Evolutionary conservation across 1,140 invertebrate species (phyloP), one percentile per base, ranked within the genome.

Genomic region (Agrypnia vestita): DNA sequence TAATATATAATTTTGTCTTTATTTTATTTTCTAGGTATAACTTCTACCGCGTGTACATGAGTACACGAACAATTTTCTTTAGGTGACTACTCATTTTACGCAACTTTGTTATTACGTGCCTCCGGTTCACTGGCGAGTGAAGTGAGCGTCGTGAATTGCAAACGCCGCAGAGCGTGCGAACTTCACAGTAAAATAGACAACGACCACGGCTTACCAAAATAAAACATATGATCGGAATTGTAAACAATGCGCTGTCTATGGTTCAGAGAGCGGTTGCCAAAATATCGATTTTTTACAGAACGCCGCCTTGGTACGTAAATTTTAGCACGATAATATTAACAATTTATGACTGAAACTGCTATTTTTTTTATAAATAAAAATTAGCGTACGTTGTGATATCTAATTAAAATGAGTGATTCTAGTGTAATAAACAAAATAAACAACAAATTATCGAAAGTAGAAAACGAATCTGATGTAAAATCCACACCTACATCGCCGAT

Each of bases 401-500:
- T 49, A 64, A 49, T 62, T 47, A 56, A 71, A 69, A 82, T 82
- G 81, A 64, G 49, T 71, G 81, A 82, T 19, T 55, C 47, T 35
- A 71, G 19, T 51, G 73, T 76, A 43, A 72, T 55, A 47, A 56
- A n/a, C 62, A 61, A 53, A 13, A 79, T 51, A 53, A 76, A 75
- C 35, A 82, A 67, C 61, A 76, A 79, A 56, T 71, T 81, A 53
- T 73, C 47, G 13, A 82, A 75, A 77, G n/a, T 80, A 15, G 78
- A 79, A n/a, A 49, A 13, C 62, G 81, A 82, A 44, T 10, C 44
- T 59, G 77, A 76, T 19, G 59, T 77, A 12, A 82, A 72, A 59
- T 82, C 81, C 53, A 82, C 81, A n/a, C 81, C 81, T 56, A 82
- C 81, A 15, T 82, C 81, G n/a, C 81, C 81, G 8, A 55, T 82